These are phyloP conservation scores for Oncorhynchus mykiss DNA, from an alignment of 2,113 vertebrate species.

Conservation along the genomic window DNA sequence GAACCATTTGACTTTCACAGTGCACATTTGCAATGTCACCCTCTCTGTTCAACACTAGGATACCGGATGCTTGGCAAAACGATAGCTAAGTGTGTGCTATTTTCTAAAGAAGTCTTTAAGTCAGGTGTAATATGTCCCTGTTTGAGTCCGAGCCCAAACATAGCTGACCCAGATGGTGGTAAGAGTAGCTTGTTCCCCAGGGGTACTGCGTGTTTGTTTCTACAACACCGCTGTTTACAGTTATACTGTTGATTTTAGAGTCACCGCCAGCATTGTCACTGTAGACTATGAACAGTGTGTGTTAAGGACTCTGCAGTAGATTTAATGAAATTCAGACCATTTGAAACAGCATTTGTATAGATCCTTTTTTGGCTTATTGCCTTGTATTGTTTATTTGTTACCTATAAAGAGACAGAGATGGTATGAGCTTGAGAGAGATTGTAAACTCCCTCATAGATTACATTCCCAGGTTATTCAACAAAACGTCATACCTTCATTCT, in stretches of 20 bases:
- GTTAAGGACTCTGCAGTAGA: background rate
- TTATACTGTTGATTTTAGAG: background rate
- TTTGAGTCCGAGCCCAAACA: background rate
- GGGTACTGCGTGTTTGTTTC: background rate
- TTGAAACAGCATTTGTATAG: background rate
- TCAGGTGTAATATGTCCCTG: background rate
- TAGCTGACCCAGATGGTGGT: background rate
- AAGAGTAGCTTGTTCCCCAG: background rate
- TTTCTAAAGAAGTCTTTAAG: background rate
- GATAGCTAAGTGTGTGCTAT: conserved; percentile 7
- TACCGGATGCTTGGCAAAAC: conserved; percentile 22
- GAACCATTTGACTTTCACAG: conserved; percentile 26
- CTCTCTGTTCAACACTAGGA: conserved; percentile 29
- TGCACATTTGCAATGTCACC: conserved; percentile 9
- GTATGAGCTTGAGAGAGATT: background rate
- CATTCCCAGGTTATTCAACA: background rate
- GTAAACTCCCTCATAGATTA: background rate
- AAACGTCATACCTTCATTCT: background rate
- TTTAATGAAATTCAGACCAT: background rate
- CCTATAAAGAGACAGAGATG: background rate
- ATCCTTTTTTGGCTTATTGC: no score
- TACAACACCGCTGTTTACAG: background rate
- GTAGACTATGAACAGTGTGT: no score
- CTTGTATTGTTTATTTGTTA: background rate
- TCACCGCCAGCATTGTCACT: no score